A percentile compares a stretch with the other conserved stretches of the same genome.
Conservation (phyloP, 2,888 invertebrate genomes). For the Cheiracanthium punctorium region DNA sequence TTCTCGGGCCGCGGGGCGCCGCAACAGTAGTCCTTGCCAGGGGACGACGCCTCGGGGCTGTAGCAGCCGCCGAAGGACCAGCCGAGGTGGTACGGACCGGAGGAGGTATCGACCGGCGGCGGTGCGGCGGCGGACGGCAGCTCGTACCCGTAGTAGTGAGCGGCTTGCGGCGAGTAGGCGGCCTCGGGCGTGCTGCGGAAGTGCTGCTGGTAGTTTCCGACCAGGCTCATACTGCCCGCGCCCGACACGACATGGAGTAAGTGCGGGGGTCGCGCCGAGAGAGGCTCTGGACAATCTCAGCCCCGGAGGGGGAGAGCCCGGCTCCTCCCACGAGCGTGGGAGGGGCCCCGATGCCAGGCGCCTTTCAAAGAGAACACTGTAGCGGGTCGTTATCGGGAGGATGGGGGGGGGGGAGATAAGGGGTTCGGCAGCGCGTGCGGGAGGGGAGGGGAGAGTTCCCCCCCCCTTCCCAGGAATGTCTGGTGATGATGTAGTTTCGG, state of each 20-base stretch:
- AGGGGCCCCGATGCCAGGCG: slow-evolving; percentile 8
- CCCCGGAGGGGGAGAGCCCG: slow-evolving; percentile 6
- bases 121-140: slow-evolving; percentile 9
- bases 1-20: slow-evolving; percentile 73
- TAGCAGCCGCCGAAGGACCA: slow-evolving; percentile 32
- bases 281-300: slow-evolving; percentile 54
- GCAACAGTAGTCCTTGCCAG: slow-evolving; percentile 15
- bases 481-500: no score
- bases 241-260: no score
- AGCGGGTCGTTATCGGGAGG: slow-evolving; percentile 24
- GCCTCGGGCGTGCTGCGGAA: slow-evolving; percentile 47
- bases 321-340: slow-evolving; percentile 23
- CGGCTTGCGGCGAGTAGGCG: slow-evolving; percentile 44
- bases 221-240: slow-evolving; percentile 67
- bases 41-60: slow-evolving; percentile 24
- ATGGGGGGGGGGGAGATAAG: background rate
- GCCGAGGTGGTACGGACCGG: slow-evolving; percentile 21
- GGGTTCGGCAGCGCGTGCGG: background rate
- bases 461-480: no score
- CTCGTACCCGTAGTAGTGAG: slow-evolving; percentile 57
- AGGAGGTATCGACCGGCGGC: background rate
- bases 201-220: slow-evolving; percentile 63
- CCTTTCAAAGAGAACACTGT: slow-evolving; percentile 11
- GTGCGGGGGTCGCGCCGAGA: slow-evolving; percentile 41
- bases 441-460: background rate